phyloP scores from a whole-genome alignment of 2,888 invertebrate genomes.

The Endomychus coccineus region DNA sequence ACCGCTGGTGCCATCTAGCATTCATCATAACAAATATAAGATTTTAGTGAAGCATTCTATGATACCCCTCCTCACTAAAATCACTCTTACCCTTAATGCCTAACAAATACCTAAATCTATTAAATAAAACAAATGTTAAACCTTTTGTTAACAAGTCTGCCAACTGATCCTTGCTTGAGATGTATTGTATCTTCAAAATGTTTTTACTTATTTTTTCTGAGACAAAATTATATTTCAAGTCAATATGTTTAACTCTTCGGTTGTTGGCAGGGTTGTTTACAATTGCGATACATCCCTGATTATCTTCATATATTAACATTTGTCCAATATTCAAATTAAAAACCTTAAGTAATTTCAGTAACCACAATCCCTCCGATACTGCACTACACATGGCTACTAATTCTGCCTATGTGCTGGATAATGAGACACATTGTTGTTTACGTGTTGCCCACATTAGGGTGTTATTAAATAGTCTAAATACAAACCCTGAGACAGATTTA shows the following conservation, averaged over 20 bases:
- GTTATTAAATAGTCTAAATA: slow-evolving; percentile 13
- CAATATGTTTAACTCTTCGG: slow-evolving; percentile 2
- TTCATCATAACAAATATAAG: too few species aligned
- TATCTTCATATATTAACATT: slow-evolving; percentile 15
- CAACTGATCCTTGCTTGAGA: too few species aligned
- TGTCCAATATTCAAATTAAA: slow-evolving; percentile 10
- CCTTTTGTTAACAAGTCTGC: too few species aligned
- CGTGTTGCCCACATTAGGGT: slow-evolving; percentile 30
- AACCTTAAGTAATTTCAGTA: slow-evolving; percentile 24
- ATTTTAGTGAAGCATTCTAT: too few species aligned
- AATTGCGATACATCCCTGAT: slow-evolving; percentile 15
- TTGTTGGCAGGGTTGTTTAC: slow-evolving; percentile 1
- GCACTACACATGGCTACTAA: slow-evolving; percentile 30
- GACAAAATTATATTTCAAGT: slow-evolving; percentile 1
- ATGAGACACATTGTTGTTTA: slow-evolving; percentile 29
- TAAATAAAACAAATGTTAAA: too few species aligned
- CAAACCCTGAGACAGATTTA: slow-evolving; percentile 29
- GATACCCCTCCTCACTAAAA: too few species aligned
- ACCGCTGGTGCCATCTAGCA: too few species aligned
- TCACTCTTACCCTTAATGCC: too few species aligned
- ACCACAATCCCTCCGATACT: slow-evolving; percentile 27
- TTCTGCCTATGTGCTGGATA: slow-evolving; percentile 34
- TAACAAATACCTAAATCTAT: too few species aligned
- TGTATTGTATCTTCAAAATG: too few species aligned
- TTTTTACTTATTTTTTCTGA: too few species aligned